Evolutionary conservation across 2,888 invertebrate genomes (phyloP), one percentile per base, ranked within the genome.

Genomic region (Sialis fuliginosa): DNA sequence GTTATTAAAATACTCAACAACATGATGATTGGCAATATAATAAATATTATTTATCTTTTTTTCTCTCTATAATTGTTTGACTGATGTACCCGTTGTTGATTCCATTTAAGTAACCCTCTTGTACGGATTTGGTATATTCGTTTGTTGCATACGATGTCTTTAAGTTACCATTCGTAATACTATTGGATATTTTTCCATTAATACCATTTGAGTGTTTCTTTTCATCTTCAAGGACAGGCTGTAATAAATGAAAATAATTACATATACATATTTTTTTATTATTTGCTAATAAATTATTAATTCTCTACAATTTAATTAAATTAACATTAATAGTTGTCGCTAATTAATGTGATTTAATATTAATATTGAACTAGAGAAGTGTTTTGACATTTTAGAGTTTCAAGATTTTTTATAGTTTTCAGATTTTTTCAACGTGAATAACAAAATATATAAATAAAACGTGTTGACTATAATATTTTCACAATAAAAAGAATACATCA

Each of bases 161-260:
- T 8, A 63, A 54, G 12, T 59, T 62, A 46, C 57, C 59, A 48
- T 55, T 55, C 6, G 58, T 56, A 47, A 69, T 65, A 13, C 66
- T 71, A 46, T 61, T 68, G 48, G 62, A 63, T 42, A 66, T 65
- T 54, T 67, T 68, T n/a, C 39, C 48, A 37, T 49, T 44, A 42
- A 51, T 50, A 8, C 46, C 49, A 34, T 51, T 32, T 1, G 37
- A 35, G 33, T 52, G 51, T 39, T 37, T 44, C 22, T 54, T 51
- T 44, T 60, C 60, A 42, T 59, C 58, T 6, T 74, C 79, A 60
- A 80, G 60, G n/a, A 84, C 74, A 52, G 81, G 77, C 81, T 81
- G 70, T 2, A 67, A 65, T 54, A 48, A 50, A 52, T 50, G 40
- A 42, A 45, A 48, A 41, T 48, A 48, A 41, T 12, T 33, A 6